Evolutionary conservation across 1,140 invertebrate genomes (phyloP).

Genomic region (Chymomyza costata): DNA sequence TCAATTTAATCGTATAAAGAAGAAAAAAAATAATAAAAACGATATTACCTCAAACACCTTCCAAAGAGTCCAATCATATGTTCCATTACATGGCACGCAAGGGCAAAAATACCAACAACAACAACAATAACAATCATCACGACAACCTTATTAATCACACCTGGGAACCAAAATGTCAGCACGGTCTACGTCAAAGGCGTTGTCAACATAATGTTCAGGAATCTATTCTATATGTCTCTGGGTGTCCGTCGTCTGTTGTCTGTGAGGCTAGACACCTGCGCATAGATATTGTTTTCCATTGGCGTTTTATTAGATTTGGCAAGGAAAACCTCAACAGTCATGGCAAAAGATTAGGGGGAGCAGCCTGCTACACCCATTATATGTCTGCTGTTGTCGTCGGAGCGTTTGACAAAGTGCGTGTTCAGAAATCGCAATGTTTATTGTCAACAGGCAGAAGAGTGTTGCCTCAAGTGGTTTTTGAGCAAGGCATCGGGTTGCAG

Average conservation of each 20-base stretch:
- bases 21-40: no score
- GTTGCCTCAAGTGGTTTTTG: constrained; percentile 55
- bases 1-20: no score
- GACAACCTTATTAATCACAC: constrained; percentile 71
- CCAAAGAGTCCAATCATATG: no score
- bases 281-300: constrained; percentile 59
- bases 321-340: neutral
- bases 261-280: constrained; percentile 22
- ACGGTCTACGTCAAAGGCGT: constrained; percentile 56
- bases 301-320: constrained; percentile 57
- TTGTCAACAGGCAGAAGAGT: constrained; percentile 64
- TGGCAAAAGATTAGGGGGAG: neutral
- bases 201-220: constrained; percentile 3
- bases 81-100: no score
- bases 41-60: no score
- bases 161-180: constrained; percentile 60
- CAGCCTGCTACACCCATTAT: neutral
- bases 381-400: neutral
- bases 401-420: constrained; percentile 40
- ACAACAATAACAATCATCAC: no score
- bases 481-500: constrained; percentile 6
- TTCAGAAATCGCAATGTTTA: constrained; percentile 60
- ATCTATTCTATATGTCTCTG: neutral
- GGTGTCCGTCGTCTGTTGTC: neutral
- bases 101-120: no score